phyloP scores from a whole-genome alignment of 2,113 vertebrate genomes.

The Cebus imitator region DNA sequence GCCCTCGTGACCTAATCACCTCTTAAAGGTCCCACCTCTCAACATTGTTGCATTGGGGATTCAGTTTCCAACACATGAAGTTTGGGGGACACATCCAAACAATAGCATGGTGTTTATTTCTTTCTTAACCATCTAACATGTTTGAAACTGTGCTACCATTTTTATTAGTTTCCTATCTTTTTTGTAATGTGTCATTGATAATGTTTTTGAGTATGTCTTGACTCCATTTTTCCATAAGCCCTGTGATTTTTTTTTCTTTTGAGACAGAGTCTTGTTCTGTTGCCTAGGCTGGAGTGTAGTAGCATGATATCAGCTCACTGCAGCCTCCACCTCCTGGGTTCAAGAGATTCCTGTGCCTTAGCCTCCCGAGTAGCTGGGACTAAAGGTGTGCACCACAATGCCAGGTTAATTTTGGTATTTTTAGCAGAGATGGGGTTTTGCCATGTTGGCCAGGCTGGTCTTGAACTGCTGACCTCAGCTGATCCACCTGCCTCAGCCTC shows the following conservation, averaged over 20 bases:
- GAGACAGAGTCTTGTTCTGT: too few species aligned
- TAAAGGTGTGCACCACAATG: too few species aligned
- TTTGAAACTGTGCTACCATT: not conserved
- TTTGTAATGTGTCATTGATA: not conserved
- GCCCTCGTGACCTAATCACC: not conserved
- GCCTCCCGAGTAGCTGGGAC: too few species aligned
- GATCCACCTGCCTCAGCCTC: too few species aligned
- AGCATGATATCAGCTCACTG: too few species aligned
- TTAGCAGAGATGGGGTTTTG: too few species aligned
- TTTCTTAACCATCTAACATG: not conserved
- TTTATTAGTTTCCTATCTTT: not conserved
- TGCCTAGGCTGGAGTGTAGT: too few species aligned
- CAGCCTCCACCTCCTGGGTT: too few species aligned
- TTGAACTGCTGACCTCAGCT: too few species aligned
- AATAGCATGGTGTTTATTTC: not conserved
- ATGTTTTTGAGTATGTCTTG: not conserved
- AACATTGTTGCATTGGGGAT: not conserved
- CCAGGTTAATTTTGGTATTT: too few species aligned
- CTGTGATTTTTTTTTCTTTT: not conserved
- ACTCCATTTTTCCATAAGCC: not conserved
- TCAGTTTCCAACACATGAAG: not conserved
- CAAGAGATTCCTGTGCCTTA: too few species aligned
- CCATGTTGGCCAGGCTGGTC: too few species aligned
- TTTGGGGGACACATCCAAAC: not conserved
- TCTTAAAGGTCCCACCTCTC: not conserved